Percentiles rank a stretch among this genome's conserved stretches.
Evolutionary conservation across 1,140 invertebrate species (phyloP).

Genomic region (Drosophila serrata): DNA sequence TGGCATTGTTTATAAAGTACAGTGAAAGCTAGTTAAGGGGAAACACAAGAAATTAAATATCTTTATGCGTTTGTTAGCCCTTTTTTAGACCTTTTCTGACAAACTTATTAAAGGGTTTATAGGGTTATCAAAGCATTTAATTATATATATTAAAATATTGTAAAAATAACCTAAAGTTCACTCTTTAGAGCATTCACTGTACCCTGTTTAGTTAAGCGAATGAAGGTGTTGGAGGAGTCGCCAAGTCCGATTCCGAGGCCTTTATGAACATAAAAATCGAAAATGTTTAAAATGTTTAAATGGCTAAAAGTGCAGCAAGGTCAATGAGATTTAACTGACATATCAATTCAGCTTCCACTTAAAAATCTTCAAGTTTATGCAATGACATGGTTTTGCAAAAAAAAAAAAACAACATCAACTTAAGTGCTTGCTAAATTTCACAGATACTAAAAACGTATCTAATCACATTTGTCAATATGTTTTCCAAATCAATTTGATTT

Average conservation of each 20-base stretch:
- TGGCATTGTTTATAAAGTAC: constrained; percentile 30
- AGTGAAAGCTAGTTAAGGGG: neutral
- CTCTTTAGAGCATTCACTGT: neutral
- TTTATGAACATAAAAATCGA: constrained; percentile 32
- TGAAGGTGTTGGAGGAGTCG: constrained; percentile 14
- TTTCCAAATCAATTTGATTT: neutral
- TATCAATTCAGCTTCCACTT: constrained; percentile 26
- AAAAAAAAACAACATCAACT: neutral
- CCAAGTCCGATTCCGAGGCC: constrained; percentile 24
- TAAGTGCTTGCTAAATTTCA: constrained; percentile 9
- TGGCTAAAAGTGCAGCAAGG: constrained; percentile 51
- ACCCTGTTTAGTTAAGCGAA: neutral
- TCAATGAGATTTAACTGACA: constrained; percentile 30
- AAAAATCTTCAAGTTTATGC: constrained; percentile 17
- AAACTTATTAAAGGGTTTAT: neutral
- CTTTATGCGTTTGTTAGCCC: no score
- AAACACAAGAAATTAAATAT: neutral
- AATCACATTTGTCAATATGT: neutral
- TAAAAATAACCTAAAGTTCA: neutral
- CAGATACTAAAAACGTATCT: constrained; percentile 11
- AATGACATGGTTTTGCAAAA: constrained; percentile 14
- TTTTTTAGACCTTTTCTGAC: no score
- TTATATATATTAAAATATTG: neutral
- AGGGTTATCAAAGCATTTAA: no score
- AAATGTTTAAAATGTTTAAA: constrained; percentile 34